Evolutionary conservation across 1,140 invertebrate genomes (phyloP).

Genomic region (Zophobas atratus): DNA sequence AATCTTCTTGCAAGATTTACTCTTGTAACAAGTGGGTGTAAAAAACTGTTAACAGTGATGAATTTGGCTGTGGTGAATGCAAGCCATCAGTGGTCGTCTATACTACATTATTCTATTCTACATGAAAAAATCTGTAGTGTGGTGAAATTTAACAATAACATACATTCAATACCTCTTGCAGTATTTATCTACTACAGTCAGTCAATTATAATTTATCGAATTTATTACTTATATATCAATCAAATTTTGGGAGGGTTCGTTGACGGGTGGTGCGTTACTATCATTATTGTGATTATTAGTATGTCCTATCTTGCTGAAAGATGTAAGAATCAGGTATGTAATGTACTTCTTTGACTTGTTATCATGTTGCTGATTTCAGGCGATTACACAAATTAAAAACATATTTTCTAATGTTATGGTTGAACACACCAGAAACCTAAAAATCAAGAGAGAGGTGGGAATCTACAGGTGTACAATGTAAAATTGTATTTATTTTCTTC

Average conservation of each 20-base stretch:
- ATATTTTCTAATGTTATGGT: no score
- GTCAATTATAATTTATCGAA: not conserved
- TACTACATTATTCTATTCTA: not conserved
- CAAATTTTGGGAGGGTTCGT: not conserved
- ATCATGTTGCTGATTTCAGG: no score
- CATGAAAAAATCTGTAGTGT: not conserved
- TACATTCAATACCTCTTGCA: not conserved
- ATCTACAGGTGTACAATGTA: no score
- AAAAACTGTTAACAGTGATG: not conserved
- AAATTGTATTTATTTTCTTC: no score
- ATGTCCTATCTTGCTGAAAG: not conserved
- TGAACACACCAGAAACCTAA: no score
- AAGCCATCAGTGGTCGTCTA: not conserved
- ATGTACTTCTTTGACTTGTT: no score
- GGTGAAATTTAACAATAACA: not conserved
- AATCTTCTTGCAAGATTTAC: no score
- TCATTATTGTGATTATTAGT: not conserved
- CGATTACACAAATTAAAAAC: no score
- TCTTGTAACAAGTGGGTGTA: no score
- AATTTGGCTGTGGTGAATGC: not conserved
- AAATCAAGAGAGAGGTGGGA: no score
- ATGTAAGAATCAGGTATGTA: not conserved
- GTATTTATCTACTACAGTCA: not conserved
- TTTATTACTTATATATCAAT: not conserved
- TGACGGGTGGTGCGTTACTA: not conserved